Conservation (phyloP, 2,113 vertebrate genomes). For the Nesoenas mayeri region DNA sequence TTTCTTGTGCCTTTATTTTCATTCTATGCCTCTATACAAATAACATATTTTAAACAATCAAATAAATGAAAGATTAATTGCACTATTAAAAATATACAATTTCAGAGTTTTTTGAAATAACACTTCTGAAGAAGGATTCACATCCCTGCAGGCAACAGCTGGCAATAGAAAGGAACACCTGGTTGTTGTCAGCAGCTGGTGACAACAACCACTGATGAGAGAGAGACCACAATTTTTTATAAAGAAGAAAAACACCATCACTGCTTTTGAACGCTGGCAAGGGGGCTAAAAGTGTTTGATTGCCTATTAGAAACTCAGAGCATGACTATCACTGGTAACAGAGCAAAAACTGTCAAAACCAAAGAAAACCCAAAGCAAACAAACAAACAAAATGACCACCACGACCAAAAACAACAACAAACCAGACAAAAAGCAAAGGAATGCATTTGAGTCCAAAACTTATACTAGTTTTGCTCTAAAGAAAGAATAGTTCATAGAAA, state of each 20-base stretch:
- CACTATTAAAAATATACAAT: background rate
- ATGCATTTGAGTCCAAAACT: background rate
- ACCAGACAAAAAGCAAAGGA: background rate
- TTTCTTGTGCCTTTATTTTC: background rate
- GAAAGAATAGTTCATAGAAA: background rate
- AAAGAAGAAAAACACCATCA: background rate
- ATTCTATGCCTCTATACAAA: background rate
- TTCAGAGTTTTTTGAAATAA: constrained; percentile 1
- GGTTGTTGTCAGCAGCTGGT: background rate
- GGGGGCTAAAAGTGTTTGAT: background rate
- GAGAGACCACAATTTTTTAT: background rate
- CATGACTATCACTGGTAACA: background rate
- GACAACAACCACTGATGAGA: background rate
- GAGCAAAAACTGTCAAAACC: background rate
- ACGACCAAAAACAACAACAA: background rate
- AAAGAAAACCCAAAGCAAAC: background rate
- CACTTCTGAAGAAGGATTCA: background rate
- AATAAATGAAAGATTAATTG: background rate
- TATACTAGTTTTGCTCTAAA: background rate
- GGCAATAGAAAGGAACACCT: background rate
- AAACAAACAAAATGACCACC: too few species aligned
- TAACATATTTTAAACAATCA: background rate
- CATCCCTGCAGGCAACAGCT: background rate
- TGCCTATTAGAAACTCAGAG: background rate
- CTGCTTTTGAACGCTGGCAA: background rate